Base-by-base conservation (phyloP, 1,140 invertebrate species). In the Dreissena rostriformis region DNA sequence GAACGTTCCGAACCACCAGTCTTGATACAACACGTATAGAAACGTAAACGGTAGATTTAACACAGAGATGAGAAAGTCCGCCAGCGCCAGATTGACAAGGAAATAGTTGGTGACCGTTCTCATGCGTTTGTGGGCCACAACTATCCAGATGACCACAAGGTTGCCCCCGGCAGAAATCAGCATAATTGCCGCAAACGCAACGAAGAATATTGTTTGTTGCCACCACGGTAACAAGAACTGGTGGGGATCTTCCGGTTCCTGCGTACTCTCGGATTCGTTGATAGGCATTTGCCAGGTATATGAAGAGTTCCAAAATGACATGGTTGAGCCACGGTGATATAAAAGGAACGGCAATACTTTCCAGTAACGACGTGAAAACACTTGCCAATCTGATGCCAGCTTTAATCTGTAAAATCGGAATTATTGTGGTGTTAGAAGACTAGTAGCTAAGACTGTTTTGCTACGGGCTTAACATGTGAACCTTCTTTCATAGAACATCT, bases 41-140 rank as follows among this genome's bases (percentile, higher is more conserved):
- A 97, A 98, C 93, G 98, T 98, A 94, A 98, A 98, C 84, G 97
- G 96, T 85, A 98, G 98, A 92, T 99, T 99, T 79, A 99, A 94
- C 0, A 97, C 96, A 0, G 98, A 97, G 89, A 98, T 97, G 94
- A 98, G 96, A 26, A 97, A 95, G 92, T 99, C 98, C 19, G 98
- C 97, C 26, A 98, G 95, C 81, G 97, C 98, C 66, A 99, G 93
- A 92, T 99, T 99, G n/a, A 98, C 96, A 67, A 99, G 94, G 92
- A 99, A 98, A 91, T 98, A 98, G 94, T 99, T 99, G 70, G 98
- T 99, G 5, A 98, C 97, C 0, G 97, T 98, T 67, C 98, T 94
- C 98, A 99, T 99, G 78, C 97, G 94, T 83, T 97, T 96, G 94
- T 95, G 94, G 19, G 97, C 96, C 57, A 98, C 92, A 4, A 98